Conservation (phyloP, 1,140 invertebrate species). For the Dendrolimus punctatus region DNA sequence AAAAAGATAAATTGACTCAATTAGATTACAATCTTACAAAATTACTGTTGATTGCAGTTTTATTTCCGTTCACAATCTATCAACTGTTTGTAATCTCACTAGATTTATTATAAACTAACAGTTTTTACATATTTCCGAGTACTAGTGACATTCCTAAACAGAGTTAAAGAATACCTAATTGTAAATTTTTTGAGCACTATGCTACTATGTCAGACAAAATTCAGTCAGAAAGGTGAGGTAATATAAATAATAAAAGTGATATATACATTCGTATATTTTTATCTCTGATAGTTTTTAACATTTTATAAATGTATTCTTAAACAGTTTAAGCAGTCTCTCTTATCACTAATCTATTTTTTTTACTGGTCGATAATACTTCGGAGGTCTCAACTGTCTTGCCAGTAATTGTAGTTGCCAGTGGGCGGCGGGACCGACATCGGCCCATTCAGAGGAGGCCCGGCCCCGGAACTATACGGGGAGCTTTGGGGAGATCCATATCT, state of each 20-base stretch:
- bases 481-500: constrained; percentile 52
- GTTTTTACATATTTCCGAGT: too few species aligned
- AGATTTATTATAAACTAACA: too few species aligned
- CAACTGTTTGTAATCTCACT: too few species aligned
- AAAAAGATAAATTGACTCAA: too few species aligned
- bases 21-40: too few species aligned
- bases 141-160: too few species aligned
- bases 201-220: background rate
- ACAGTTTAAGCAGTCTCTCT: constrained; percentile 48
- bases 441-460: constrained; percentile 31
- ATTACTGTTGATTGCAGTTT: too few species aligned
- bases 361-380: constrained; percentile 23
- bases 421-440: constrained; percentile 50
- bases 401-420: constrained; percentile 53
- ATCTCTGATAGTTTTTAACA: constrained; percentile 35
- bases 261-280: constrained; percentile 15
- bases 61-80: too few species aligned
- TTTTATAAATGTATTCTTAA: constrained; percentile 53
- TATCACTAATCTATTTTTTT: constrained; percentile 10
- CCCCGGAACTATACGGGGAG: constrained; percentile 43
- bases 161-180: too few species aligned
- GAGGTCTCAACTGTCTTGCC: constrained; percentile 61
- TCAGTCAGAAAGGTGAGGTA: background rate
- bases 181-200: background rate
- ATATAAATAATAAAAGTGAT: constrained; percentile 2